Percentiles rank a stretch among this genome's conserved stretches.
Conservation (phyloP, 2,888 invertebrate genomes). For the Pharmacophagus antenor region DNA sequence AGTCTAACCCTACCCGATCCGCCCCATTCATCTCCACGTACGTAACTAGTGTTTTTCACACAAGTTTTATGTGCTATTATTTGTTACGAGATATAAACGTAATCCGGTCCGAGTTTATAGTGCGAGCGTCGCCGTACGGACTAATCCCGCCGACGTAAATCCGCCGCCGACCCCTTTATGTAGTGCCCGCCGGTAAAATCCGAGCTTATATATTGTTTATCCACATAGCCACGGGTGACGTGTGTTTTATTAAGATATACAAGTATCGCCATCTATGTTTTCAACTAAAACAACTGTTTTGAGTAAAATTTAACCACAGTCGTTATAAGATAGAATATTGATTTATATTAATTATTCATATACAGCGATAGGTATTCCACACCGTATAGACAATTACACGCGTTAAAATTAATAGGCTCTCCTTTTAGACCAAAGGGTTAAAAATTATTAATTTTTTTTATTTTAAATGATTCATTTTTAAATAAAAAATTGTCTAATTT, state of each 20-base stretch:
- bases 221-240: conserved; percentile 37
- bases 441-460: no score
- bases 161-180: conserved; percentile 69
- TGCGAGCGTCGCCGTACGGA: conserved; percentile 47
- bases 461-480: no score
- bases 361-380: no score
- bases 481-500: no score
- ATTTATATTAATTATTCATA: no score
- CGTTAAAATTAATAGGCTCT: no score
- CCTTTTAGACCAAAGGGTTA: no score
- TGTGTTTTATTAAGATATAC: conserved; percentile 30
- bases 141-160: conserved; percentile 58
- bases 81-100: conserved; percentile 78
- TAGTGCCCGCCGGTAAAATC: conserved; percentile 69
- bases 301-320: no score
- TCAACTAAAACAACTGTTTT: no score
- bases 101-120: conserved; percentile 67
- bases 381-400: no score
- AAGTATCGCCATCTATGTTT: not conserved
- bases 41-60: conserved; percentile 79
- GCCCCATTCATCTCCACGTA: conserved; percentile 47
- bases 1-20: conserved; percentile 42
- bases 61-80: conserved; percentile 81
- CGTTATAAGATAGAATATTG: no score
- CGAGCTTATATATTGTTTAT: conserved; percentile 65